Conservation (phyloP, 2,113 vertebrate species). For the Corythaixoides concolor region DNA sequence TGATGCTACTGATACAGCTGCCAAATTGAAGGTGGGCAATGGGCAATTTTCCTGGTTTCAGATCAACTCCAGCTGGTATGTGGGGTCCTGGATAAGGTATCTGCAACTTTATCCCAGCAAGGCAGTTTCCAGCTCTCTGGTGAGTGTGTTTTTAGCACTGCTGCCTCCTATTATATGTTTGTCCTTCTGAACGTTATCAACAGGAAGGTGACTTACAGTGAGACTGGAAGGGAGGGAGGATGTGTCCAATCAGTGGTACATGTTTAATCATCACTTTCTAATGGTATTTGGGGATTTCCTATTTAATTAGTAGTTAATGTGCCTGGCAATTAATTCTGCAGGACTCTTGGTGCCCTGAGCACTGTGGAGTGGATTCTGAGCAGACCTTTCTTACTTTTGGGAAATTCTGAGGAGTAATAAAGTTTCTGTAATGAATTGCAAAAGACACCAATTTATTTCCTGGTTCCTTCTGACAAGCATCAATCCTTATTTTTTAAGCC, state of each 20-base stretch:
- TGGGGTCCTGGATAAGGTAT: neutral
- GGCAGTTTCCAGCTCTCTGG: neutral
- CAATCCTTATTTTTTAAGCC: conserved; percentile 4
- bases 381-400: conserved; percentile 7
- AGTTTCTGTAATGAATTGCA: conserved; percentile 48
- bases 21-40: neutral
- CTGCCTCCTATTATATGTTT: neutral
- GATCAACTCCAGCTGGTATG: neutral
- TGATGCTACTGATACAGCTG: neutral
- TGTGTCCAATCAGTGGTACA: conserved; percentile 5
- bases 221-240: conserved; percentile 18
- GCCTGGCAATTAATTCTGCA: conserved; percentile 64
- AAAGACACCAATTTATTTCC: conserved; percentile 10
- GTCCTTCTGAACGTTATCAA: conserved; percentile 18
- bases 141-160: neutral
- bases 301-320: conserved; percentile 67
- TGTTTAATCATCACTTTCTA: conserved; percentile 57
- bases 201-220: conserved; percentile 52
- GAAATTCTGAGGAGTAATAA: conserved; percentile 31
- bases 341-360: neutral
- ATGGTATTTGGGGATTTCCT: conserved; percentile 57
- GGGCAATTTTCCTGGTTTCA: neutral
- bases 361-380: conserved; percentile 14
- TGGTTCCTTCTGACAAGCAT: neutral
- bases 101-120: neutral